These are phyloP conservation scores for Hystrix cristata DNA, from an alignment of 2,113 vertebrate genomes.

Conservation along the genomic window DNA sequence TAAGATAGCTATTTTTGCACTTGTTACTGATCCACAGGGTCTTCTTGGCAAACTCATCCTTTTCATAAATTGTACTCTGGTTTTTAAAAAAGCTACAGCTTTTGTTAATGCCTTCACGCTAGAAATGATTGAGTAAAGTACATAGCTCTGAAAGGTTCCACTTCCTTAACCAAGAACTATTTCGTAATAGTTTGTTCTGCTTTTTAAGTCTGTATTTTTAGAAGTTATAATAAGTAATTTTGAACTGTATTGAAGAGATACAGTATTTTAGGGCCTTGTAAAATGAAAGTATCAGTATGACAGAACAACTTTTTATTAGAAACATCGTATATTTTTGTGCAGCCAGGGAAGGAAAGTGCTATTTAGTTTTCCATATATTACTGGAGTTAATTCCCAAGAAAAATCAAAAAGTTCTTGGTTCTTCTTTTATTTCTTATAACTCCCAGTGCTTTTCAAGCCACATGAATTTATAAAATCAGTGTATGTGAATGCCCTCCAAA, in stretches of 20 bases:
- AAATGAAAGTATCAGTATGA: slow-evolving; percentile 18
- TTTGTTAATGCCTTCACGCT: neutral
- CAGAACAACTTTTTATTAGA: slow-evolving; percentile 48
- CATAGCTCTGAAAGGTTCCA: neutral
- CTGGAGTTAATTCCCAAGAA: slow-evolving; percentile 5
- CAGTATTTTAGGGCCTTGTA: neutral
- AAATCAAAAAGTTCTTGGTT: slow-evolving; percentile 37
- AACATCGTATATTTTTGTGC: neutral
- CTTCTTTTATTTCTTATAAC: slow-evolving; percentile 34
- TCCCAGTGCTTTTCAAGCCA: slow-evolving; percentile 33
- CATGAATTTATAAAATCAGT: neutral
- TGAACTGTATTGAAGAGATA: slow-evolving; percentile 27
- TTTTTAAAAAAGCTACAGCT: neutral
- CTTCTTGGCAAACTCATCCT: neutral
- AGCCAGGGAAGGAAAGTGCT: neutral
- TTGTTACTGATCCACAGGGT: neutral
- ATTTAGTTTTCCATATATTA: neutral
- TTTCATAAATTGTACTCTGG: neutral
- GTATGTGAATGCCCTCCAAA: neutral
- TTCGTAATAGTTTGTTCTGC: neutral
- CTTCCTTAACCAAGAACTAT: neutral
- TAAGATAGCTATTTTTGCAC: slow-evolving; percentile 5
- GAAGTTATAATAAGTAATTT: slow-evolving; percentile 14
- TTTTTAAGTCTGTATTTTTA: slow-evolving; percentile 43
- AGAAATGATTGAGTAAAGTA: neutral